Evolutionary conservation across 2,888 invertebrate species (phyloP).

Genomic region (Exephanes ischioxanthus): DNA sequence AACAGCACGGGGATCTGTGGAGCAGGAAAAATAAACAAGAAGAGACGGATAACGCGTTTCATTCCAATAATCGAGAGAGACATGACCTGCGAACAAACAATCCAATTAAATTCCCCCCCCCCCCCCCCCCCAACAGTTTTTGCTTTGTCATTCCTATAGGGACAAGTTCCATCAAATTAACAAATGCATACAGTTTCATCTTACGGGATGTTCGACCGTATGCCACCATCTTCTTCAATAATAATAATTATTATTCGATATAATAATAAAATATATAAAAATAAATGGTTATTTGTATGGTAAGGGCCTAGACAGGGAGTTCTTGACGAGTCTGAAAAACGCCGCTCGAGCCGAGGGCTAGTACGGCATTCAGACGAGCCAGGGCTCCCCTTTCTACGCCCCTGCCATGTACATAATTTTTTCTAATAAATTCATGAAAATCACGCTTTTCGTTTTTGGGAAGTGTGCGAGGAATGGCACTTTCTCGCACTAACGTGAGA

Average conservation of each 20-base stretch:
- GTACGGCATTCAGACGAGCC: too few species aligned
- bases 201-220: constrained; percentile 13
- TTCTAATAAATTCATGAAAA: too few species aligned
- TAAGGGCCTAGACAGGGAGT: too few species aligned
- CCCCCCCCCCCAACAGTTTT: constrained; percentile 27
- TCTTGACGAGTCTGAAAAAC: too few species aligned
- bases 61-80: constrained; percentile 32
- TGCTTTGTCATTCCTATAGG: constrained; percentile 76
- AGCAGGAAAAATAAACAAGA: constrained; percentile 7
- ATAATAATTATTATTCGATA: neutral
- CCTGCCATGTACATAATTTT: too few species aligned
- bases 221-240: constrained; percentile 24
- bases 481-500: too few species aligned
- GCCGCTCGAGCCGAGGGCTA: too few species aligned
- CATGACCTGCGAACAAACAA: constrained; percentile 30
- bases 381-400: too few species aligned
- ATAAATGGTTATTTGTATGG: too few species aligned
- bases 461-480: too few species aligned
- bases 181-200: constrained; percentile 74
- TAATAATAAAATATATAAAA: neutral
- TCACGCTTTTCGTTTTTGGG: too few species aligned
- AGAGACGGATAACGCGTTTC: constrained; percentile 39
- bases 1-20: neutral
- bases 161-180: constrained; percentile 76
- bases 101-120: constrained; percentile 57